Conservation (phyloP, 2,113 vertebrate genomes). For the Monarcha castaneiventris region DNA sequence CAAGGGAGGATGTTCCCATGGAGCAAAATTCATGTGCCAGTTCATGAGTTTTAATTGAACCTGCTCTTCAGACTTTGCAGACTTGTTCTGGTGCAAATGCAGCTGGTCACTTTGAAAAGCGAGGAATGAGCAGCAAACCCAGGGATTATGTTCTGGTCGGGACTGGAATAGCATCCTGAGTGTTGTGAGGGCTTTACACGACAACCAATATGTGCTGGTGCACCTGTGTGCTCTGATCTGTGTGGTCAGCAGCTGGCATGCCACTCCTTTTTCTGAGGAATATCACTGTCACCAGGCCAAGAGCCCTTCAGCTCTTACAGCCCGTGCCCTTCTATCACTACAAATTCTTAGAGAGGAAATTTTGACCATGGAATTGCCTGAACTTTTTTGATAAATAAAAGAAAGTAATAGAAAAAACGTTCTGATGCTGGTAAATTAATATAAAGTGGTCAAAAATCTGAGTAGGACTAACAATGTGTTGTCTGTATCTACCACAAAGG, state of each 20-base stretch:
- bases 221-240: neutral
- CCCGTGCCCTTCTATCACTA: neutral
- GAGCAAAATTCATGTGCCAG: neutral
- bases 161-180: neutral
- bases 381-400: neutral
- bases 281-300: neutral
- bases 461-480: neutral
- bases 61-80: neutral
- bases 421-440: neutral
- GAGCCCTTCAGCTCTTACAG: neutral
- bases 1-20: neutral
- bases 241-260: neutral
- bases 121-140: neutral
- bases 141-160: neutral
- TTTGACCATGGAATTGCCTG: neutral
- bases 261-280: neutral
- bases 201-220: neutral
- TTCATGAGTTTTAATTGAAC: neutral
- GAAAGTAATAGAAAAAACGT: neutral
- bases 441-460: neutral
- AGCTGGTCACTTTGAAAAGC: neutral
- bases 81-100: neutral
- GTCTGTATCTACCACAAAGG: neutral
- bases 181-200: neutral
- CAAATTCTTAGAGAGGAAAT: neutral